A percentile compares a stretch with the other conserved stretches of the same genome.
Evolutionary conservation across 2,113 vertebrate species (phyloP).

Genomic region (Tragelaphus scriptus): DNA sequence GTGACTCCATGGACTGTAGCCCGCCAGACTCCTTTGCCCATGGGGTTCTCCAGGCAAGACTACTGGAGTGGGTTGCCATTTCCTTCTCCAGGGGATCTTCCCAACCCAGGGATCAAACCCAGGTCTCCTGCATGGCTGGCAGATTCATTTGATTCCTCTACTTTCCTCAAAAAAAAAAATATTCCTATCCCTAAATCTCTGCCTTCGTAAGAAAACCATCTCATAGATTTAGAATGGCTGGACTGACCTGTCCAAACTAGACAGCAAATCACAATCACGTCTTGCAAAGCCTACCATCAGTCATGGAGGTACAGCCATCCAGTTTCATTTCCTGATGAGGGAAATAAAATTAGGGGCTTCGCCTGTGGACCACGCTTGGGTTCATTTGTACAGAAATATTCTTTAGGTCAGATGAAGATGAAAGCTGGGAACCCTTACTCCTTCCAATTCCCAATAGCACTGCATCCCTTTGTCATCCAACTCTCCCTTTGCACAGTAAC

Average conservation of each 20-base stretch:
- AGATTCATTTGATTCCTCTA: background rate
- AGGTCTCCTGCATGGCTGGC: accelerated
- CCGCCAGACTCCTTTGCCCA: background rate
- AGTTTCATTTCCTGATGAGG: background rate
- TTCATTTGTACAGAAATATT: background rate
- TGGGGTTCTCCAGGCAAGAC: background rate
- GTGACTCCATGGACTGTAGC: background rate
- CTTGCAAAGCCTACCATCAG: background rate
- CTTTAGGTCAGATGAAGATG: background rate
- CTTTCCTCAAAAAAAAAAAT: background rate
- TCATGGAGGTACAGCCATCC: background rate
- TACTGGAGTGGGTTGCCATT: background rate
- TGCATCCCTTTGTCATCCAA: background rate
- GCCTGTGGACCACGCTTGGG: background rate
- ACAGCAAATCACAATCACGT: background rate
- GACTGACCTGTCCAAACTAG: background rate
- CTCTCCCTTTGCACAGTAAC: background rate
- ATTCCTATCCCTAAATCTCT: background rate
- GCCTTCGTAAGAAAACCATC: background rate
- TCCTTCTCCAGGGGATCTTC: background rate
- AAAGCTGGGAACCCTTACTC: background rate
- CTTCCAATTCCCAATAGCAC: background rate
- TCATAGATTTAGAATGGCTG: background rate
- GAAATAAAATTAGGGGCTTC: background rate
- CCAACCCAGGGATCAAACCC: background rate